Conservation (phyloP, 2,888 invertebrate species). For the Cotesia congregata region DNA sequence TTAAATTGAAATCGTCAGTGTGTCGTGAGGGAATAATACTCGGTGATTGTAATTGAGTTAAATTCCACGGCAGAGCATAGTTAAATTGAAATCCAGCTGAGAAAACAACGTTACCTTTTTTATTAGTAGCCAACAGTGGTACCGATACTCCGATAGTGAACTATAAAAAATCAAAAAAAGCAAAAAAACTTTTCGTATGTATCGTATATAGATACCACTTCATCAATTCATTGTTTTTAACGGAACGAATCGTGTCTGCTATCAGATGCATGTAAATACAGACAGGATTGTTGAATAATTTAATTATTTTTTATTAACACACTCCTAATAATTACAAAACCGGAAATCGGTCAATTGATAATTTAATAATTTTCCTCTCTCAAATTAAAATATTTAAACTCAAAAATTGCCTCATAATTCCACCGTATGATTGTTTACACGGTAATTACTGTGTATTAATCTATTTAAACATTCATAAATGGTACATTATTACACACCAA, state of each 20-base stretch:
- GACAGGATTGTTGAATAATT: background rate
- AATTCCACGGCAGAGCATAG: conserved; percentile 64
- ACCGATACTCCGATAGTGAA: conserved; percentile 61
- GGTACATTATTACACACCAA: background rate
- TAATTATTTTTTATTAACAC: background rate
- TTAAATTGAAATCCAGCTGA: conserved; percentile 65
- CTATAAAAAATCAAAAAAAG: conserved; percentile 47
- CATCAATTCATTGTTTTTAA: conserved; percentile 8
- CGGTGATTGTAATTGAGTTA: conserved; percentile 60
- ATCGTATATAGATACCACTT: background rate
- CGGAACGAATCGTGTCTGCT: background rate
- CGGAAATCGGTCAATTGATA: background rate
- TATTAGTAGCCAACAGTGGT: conserved; percentile 58
- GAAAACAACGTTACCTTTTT: conserved; percentile 60
- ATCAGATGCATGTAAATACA: background rate
- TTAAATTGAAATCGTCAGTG: conserved; percentile 57
- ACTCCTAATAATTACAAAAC: no score
- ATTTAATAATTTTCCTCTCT: background rate
- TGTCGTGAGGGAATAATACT: conserved; percentile 58
- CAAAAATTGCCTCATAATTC: background rate
- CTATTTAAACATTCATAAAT: background rate
- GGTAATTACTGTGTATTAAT: conserved; percentile 2
- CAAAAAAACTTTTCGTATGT: background rate
- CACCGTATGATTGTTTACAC: conserved; percentile 20
- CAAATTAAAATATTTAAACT: background rate